These are phyloP conservation scores for Brachionus koreanus DNA, from an alignment of 1,140 invertebrate species.

Conservation along the genomic window DNA sequence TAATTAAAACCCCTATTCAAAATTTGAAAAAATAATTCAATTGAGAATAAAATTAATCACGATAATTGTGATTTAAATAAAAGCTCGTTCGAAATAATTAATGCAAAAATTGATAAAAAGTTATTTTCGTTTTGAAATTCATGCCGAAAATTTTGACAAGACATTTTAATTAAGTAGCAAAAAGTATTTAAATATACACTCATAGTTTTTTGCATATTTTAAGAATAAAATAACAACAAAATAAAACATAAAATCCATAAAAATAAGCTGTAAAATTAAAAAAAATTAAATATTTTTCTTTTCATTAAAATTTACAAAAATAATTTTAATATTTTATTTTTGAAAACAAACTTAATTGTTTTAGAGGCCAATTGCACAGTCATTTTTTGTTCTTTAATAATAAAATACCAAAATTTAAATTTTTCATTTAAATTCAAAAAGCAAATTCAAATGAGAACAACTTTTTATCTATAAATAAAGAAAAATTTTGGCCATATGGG, in stretches of 20 bases:
- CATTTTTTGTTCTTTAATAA: not conserved
- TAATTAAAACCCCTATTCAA: too few relatives aligned
- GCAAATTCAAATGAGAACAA: conserved; percentile 6
- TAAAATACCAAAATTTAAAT: conserved; percentile 29
- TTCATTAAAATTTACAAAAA: conserved; percentile 8
- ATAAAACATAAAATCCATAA: conserved; percentile 26
- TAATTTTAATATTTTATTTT: conserved; percentile 10
- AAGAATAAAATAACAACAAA: conserved; percentile 6
- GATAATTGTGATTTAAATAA: too few relatives aligned
- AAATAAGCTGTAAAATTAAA: conserved; percentile 26
- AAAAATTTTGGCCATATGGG: not conserved
- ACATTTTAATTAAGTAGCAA: conserved; percentile 3
- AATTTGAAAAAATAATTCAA: too few relatives aligned
- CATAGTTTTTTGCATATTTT: not conserved
- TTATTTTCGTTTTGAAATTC: conserved; percentile 40
- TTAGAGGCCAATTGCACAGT: not conserved
- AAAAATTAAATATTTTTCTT: conserved; percentile 26
- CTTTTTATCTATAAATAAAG: not conserved
- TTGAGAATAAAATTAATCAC: not conserved
- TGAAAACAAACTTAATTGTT: not conserved
- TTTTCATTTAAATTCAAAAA: not conserved
- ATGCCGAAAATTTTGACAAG: not conserved
- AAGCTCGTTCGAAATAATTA: too few relatives aligned
- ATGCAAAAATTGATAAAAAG: not conserved
- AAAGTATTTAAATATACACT: not conserved